Base-by-base conservation (phyloP, 1,140 invertebrate species). In the Drosophila tsacasi region DNA sequence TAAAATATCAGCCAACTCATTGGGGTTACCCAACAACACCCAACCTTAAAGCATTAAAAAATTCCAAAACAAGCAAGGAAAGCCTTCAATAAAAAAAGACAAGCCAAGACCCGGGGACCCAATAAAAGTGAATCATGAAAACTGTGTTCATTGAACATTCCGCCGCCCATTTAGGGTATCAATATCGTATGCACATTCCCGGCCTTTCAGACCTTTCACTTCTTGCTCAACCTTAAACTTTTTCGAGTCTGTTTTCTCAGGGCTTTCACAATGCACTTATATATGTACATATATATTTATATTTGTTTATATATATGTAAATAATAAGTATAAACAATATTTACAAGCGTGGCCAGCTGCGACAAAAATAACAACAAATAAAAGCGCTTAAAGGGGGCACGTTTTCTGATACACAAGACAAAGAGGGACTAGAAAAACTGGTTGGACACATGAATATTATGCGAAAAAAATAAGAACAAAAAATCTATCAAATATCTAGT, bases 281-380 rank as follows among this genome's bases (percentile, higher is more conserved):
- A 2, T 9, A 2, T 27, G 1, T 1, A 30, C 8, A 1, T 30
- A 46, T 67, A 46, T 50, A 35, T 49, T 35, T 39, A 35, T 63
- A 60, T 37, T 21, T 35, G 3, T 54, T 15, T 21, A 54, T 35
- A 55, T 55, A 37, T 49, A 59, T 64, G 62, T 57, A 76, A 65
- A 78, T 76, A 73, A 73, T 46, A 66, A 75, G 64, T 68, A 42
- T 66, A 79, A 65, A 57, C 59, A 82, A 69, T 75, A 83, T 83
- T 72, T 58, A 66, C n/a, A 63, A 54, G 66, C 35, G 59, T 37
- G 47, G 30, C 57, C 58, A 57, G 54, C 66, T 73, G 49, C 32
- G 65, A 77, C 21, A 66, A 52, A 64, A 78, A 78, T 32, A 49
- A 21, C 39, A 66, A 46, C 68, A 69, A 42, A 23, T 23, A 55